Evolutionary conservation across 2,113 vertebrate genomes (phyloP).

Genomic region (Callospermophilus lateralis): DNA sequence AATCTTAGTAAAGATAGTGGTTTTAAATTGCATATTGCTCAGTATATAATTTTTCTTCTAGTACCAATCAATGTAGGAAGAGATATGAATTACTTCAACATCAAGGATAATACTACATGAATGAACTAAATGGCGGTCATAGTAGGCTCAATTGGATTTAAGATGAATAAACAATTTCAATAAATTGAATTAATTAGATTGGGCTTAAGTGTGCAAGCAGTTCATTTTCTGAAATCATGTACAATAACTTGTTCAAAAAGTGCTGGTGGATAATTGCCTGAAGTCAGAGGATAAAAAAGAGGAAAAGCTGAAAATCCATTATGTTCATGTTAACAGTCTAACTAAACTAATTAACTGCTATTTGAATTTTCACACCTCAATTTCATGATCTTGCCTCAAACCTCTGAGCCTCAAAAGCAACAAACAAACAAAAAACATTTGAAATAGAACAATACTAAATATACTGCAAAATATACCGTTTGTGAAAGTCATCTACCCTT

Average conservation of each 20-base stretch:
- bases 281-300: conserved; percentile 86
- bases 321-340: conserved; percentile 83
- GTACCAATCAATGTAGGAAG: not conserved
- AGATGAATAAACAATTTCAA: conserved; percentile 86
- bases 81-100: conserved; percentile 41
- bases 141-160: conserved; percentile 81
- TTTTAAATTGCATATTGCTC: conserved; percentile 32
- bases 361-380: conserved; percentile 89
- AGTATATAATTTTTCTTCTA: not conserved
- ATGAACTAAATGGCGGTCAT: conserved; percentile 73
- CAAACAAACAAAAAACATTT: conserved; percentile 74
- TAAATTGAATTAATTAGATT: conserved; percentile 88
- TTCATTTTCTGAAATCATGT: conserved; percentile 82
- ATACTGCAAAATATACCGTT: not conserved
- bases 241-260: conserved; percentile 85
- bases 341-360: conserved; percentile 89
- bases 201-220: conserved; percentile 75
- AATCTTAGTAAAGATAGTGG: conserved; percentile 10
- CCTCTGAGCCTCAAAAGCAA: conserved; percentile 79
- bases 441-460: not conserved
- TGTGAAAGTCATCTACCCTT: conserved; percentile 43
- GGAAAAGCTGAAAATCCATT: conserved; percentile 87
- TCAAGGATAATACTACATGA: conserved; percentile 63
- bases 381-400: conserved; percentile 83
- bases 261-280: conserved; percentile 85